These are phyloP conservation scores for Oikopleura dioica DNA, from an alignment of 23 tunicate genomes.

Conservation along the genomic window DNA sequence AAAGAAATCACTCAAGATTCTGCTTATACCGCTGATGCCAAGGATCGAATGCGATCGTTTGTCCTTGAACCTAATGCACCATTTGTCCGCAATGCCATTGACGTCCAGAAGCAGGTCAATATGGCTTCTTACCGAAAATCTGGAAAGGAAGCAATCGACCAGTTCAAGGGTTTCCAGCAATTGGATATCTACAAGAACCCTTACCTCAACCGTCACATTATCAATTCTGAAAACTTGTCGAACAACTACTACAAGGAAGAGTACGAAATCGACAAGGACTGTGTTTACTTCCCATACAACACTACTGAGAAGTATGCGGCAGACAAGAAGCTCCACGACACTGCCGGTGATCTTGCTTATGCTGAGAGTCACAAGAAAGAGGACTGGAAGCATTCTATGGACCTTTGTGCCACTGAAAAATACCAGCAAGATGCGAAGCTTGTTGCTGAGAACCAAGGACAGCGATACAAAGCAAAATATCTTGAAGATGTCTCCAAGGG, in stretches of 20 bases:
- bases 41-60: background rate
- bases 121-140: background rate
- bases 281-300: conserved; percentile 3
- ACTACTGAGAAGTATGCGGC: conserved; percentile 1
- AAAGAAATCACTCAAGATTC: background rate
- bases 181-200: background rate
- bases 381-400: background rate
- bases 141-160: background rate
- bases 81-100: background rate
- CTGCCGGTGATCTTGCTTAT: background rate
- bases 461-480: background rate
- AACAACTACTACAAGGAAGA: background rate
- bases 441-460: background rate
- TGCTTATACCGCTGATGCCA: conserved; percentile 11
- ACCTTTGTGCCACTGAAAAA: background rate
- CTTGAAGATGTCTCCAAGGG: background rate
- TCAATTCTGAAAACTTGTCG: conserved; percentile 2
- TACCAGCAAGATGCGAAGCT: background rate
- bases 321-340: background rate
- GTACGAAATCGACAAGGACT: conserved; percentile 7
- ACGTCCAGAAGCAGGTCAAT: background rate
- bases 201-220: background rate
- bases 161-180: conserved; percentile 7
- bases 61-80: background rate
- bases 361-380: background rate